A percentile compares a stretch with the other conserved stretches of the same genome.
Conservation (phyloP, 2,113 vertebrate species). For the Paradoxurus hermaphroditus region DNA sequence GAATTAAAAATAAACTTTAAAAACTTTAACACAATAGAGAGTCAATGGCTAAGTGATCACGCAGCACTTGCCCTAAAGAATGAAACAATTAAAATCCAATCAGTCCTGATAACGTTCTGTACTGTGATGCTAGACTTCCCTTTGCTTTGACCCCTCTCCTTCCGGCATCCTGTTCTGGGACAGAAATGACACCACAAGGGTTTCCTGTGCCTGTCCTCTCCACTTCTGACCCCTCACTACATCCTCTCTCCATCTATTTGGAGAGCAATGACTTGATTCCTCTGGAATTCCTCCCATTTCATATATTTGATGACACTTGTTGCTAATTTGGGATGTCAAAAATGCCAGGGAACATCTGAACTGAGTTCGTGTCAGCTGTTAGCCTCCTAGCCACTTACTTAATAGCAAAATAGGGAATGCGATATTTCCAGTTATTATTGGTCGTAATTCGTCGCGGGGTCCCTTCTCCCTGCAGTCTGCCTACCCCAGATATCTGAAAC, state of each 20-base stretch:
- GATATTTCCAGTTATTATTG: not conserved
- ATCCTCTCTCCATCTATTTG: slow-evolving; percentile 63
- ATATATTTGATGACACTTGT: not conserved
- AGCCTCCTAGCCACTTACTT: not conserved
- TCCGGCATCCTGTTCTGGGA: slow-evolving; percentile 65
- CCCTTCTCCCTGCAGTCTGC: not conserved
- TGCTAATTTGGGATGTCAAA: slow-evolving; percentile 37
- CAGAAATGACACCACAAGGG: slow-evolving; percentile 63
- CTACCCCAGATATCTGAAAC: not conserved
- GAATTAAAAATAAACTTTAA: slow-evolving; percentile 67
- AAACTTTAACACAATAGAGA: slow-evolving; percentile 59
- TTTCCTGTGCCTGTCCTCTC: slow-evolving; percentile 50
- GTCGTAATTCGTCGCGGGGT: not conserved
- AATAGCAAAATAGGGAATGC: not conserved
- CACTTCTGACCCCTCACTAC: slow-evolving; percentile 56
- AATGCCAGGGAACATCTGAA: not conserved
- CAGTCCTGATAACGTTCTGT: slow-evolving; percentile 23
- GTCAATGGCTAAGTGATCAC: slow-evolving; percentile 31
- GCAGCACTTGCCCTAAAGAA: slow-evolving; percentile 37
- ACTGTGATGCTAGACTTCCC: slow-evolving; percentile 61
- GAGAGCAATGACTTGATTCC: slow-evolving; percentile 28
- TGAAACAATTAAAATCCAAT: slow-evolving; percentile 59
- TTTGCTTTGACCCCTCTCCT: slow-evolving; percentile 29
- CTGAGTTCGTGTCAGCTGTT: not conserved
- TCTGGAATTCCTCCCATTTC: slow-evolving; percentile 38